These are phyloP conservation scores for Erebia aethiops DNA, from an alignment of 2,888 invertebrate species.

Conservation along the genomic window DNA sequence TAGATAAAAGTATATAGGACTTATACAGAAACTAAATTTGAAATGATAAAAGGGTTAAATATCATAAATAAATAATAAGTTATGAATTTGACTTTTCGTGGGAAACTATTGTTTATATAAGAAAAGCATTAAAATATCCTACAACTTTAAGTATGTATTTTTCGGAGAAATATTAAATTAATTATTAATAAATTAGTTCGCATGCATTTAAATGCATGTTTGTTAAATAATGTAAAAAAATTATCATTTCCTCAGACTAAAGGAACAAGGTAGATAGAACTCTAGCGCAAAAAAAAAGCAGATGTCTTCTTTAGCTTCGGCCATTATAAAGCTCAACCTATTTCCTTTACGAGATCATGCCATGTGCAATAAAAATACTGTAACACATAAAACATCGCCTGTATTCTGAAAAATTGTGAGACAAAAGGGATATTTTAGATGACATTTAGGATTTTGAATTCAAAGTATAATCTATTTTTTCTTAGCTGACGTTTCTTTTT, in stretches of 20 bases:
- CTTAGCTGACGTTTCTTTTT: too few species aligned
- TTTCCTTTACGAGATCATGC: background rate
- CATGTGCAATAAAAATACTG: background rate
- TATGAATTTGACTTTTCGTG: too few species aligned
- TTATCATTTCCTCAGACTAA: background rate
- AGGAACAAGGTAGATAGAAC: slow-evolving; percentile 8
- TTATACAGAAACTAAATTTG: too few species aligned
- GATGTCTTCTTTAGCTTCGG: background rate
- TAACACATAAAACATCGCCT: background rate
- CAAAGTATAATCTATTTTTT: background rate
- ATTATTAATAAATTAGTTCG: background rate
- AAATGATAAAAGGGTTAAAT: too few species aligned
- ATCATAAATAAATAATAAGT: too few species aligned
- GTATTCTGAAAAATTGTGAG: background rate
- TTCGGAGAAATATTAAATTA: too few species aligned
- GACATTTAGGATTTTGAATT: background rate
- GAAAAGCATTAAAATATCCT: too few species aligned
- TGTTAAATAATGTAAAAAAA: background rate
- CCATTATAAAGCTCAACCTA: background rate
- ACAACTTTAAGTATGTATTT: too few species aligned
- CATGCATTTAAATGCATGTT: background rate
- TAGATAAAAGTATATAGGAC: too few species aligned
- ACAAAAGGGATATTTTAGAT: background rate
- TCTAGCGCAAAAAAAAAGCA: too few species aligned
- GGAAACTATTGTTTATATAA: too few species aligned